Evolutionary conservation across 2,888 invertebrate genomes (phyloP).

Genomic region (Charanyca ferruginea): DNA sequence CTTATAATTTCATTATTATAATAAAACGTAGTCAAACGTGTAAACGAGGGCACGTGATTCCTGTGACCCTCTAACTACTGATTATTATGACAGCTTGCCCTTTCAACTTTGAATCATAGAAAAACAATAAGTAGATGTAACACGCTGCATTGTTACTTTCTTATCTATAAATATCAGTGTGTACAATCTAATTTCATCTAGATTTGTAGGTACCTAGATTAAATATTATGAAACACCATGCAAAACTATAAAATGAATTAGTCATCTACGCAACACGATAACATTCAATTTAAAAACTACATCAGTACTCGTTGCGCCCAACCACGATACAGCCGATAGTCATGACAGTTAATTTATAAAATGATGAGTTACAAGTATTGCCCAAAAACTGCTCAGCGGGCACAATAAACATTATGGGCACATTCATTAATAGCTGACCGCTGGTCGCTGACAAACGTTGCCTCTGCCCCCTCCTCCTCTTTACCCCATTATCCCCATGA

Average conservation of each 20-base stretch:
- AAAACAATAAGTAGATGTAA: constrained; percentile 1
- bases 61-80: constrained; percentile 72
- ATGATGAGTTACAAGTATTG: constrained; percentile 84
- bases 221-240: constrained; percentile 14
- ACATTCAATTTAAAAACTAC: constrained; percentile 55
- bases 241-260: constrained; percentile 29
- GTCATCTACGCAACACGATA: constrained; percentile 28
- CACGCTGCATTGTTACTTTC: constrained; percentile 4
- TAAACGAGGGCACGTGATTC: constrained; percentile 86
- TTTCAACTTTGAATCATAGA: constrained; percentile 48
- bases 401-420: constrained; percentile 88
- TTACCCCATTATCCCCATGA: constrained; percentile 80
- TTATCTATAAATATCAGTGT: constrained; percentile 8
- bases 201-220: constrained; percentile 24
- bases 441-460: constrained; percentile 88
- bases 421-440: constrained; percentile 90
- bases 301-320: constrained; percentile 31
- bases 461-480: constrained; percentile 76
- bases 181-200: not conserved
- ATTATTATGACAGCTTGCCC: constrained; percentile 60
- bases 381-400: constrained; percentile 86
- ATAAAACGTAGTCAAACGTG: constrained; percentile 88
- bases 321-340: constrained; percentile 57
- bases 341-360: constrained; percentile 84
- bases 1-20: constrained; percentile 89